These are phyloP conservation scores for Agapetus fuscipes DNA, from an alignment of 2,888 invertebrate genomes.

Conservation along the genomic window DNA sequence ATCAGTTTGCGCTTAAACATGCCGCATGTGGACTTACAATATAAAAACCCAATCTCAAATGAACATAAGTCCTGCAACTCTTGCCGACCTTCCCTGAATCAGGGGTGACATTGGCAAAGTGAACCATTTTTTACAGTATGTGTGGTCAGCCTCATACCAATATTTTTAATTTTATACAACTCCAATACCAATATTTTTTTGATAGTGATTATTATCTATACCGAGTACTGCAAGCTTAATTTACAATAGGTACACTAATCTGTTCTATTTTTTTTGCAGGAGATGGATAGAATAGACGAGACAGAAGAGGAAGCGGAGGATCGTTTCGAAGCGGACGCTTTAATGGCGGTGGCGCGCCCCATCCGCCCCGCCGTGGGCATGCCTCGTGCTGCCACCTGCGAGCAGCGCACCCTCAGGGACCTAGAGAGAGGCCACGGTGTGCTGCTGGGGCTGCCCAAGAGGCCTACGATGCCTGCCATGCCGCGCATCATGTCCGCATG, in stretches of 20 bases:
- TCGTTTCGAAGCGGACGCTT: slow-evolving; percentile 42
- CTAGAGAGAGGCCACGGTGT: slow-evolving; percentile 31
- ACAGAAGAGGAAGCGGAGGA: slow-evolving; percentile 53
- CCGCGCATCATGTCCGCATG: slow-evolving; percentile 40
- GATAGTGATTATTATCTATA: no score
- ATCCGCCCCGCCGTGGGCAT: slow-evolving; percentile 36
- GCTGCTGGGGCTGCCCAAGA: slow-evolving; percentile 35
- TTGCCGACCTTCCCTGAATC: no score
- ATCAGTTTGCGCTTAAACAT: no score
- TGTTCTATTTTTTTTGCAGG: slow-evolving; percentile 33
- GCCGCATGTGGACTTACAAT: no score
- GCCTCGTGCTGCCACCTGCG: slow-evolving; percentile 41
- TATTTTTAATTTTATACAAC: no score
- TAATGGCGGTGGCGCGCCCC: slow-evolving; percentile 34
- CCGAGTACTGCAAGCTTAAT: no score
- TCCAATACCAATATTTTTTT: no score
- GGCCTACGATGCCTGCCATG: slow-evolving; percentile 41
- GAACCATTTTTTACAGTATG: no score
- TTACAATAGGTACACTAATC: neutral
- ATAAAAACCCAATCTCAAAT: no score
- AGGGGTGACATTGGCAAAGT: no score
- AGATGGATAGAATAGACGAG: slow-evolving; percentile 61
- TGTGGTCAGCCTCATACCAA: no score
- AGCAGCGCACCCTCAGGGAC: slow-evolving; percentile 39
- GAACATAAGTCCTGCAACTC: no score